Base-by-base conservation (phyloP, 2,888 invertebrate species). In the Andrena haemorrhoa region DNA sequence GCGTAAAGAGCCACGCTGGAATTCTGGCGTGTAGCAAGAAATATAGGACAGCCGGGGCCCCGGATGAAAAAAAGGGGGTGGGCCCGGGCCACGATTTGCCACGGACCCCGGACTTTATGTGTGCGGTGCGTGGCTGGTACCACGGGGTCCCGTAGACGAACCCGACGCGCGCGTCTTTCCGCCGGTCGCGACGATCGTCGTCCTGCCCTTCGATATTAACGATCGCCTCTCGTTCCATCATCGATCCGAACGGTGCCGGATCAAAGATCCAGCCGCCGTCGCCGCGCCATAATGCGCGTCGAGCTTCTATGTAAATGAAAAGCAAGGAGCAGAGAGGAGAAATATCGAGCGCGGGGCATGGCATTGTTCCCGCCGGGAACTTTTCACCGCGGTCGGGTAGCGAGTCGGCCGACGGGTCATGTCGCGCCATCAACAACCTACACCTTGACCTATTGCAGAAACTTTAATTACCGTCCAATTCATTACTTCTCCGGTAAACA, bases 11-110 rank as follows among this genome's bases (percentile, higher is more conserved):
- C 79, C 74, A 79, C 83, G 71, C 81, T 83, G 86, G 88, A 88
- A 90, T 90, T 86, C 89, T 84, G 87, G 85, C 85, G 76, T 79
- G 83, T 69, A 89, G 85, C 83, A 87, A 88, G 89, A 90, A 89
- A 87, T 88, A 89, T 90, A 89, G 87, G 87, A 84, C 87, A 87
- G 88, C 88, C 87, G 84, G 86, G 79, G 61, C 66, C 76, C 73
- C 82, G 78, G 86, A 82, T 23, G 87, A 89, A 90, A 89, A 86
- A 90, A 91, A 88, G 86, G 89, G 88, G 91, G 88, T 88, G 89
- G 90, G 86, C 75, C 89, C 86, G 82, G 84, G 68, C 69, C 86
- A 86, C 91, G 90, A 91, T 91, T 92, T 89, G 91, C 90, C 87
- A 92, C 90, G 92, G 91, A 91, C 89, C 87, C 89, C 82, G 78